Evolutionary conservation across 2,797 vertebrate genomes (phyloP), one percentile per base, ranked within the genome.

Genomic region (Crypturellus tataupa): DNA sequence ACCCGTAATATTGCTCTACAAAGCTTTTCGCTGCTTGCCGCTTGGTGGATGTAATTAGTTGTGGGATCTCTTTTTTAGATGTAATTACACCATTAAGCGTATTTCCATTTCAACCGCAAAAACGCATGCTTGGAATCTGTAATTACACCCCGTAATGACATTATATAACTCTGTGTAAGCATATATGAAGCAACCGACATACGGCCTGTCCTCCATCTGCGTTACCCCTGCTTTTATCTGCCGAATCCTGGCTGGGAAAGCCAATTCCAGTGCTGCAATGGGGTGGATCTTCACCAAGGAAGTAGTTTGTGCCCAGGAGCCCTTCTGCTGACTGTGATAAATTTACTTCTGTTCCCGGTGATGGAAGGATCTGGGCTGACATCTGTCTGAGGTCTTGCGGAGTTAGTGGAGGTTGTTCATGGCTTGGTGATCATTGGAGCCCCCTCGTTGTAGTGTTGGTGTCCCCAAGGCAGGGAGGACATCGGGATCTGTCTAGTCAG

Each of bases 21-120:
- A 56, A 93, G 63, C 39, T 72, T 80, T 95, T 89, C 93, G 70
- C 68, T 84, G 82, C 47, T 72, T 84, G 56, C 82, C 3, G n/a
- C 46, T 63, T 77, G 27, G 59, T 87, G 77, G 87, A 91, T 95
- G 85, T 79, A 87, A 94, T 96, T 94, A 92, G 85, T 85, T 7
- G 71, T 65, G 79, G 94, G 68, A 89, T 82, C 68, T 92, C 68
- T 77, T 92, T 93, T 93, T 92, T 21, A 68, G 64, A 58, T 24
- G 33, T 92, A 90, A 93, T 93, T 88, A 67, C 68, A 47, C 77
- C 83, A 86, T 90, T 90, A 88, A 92, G 9, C 47, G 49, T 80
- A 68, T 85, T 92, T 95, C 73, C 77, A 68, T 80, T 86, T 92
- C 80, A 84, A 1, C 87, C n/a, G 3, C 70, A 86, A 58, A 84